Evolutionary conservation across 64 coral and sea anemone species (phyloP), one percentile per base, ranked within the genome.

Genomic region (Hydrozoanthus tunicans): DNA sequence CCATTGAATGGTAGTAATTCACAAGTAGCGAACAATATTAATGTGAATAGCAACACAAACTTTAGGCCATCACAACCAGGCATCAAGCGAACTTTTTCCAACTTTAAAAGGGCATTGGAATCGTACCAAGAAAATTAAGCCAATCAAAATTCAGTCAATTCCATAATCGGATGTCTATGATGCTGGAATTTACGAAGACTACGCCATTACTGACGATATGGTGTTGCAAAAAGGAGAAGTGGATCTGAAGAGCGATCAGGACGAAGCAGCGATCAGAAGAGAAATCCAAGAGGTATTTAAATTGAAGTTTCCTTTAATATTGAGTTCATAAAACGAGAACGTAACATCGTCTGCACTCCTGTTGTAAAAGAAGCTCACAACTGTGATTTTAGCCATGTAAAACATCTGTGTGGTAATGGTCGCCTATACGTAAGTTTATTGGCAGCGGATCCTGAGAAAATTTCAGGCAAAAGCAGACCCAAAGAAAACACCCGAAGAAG

Each of bases 351-450:
- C 69, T 89, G 51, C 76, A 88, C 75, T 80, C 92, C 92, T 55
- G 55, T 79, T 12, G 92, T 93, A 63, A 89, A 89, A 53, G 92
- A 93, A 55, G 63, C 59, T 51, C 92, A 81, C 77, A 69, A 78
- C 51, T 93, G 92, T 83, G 92, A 93, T 89, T 93, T 93, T 89
- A 88, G 51, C 79, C 92, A 89, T 93, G 92, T 93, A n/a, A 86
- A 86, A 77, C 92, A 93, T 43, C 32, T 43, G 32, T 43, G 32
- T 43, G 32, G 32, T 43, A 43, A 43, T 43, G 32, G 32, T 43
- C 32, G 2, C 32, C 32, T 43, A 43, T 43, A 89, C 55, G 92
- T 89, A 26, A 88, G 83, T 58, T 66, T 93, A 53, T 43, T 80
- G 8, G 89, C 59, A 59, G 58, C 43, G n/a, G 58, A 93, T 57